phyloP scores from a whole-genome alignment of 2,113 vertebrate species.

The Myrmophylax atrothorax region DNA sequence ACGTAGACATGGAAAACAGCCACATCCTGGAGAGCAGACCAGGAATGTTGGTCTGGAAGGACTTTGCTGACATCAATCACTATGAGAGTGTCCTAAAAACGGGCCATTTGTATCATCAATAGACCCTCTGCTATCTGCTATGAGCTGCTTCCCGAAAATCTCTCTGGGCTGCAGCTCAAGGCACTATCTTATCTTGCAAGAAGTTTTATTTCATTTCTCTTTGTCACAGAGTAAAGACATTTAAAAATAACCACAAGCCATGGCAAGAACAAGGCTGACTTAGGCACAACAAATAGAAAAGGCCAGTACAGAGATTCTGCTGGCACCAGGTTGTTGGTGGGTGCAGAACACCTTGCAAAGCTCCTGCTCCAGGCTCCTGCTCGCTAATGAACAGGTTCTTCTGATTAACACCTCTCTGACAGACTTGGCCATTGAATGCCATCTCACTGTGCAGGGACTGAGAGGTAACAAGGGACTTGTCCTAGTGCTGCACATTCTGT shows the following conservation, averaged over 20 bases:
- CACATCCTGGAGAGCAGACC: neutral
- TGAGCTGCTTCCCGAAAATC: neutral
- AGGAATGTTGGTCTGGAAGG: neutral
- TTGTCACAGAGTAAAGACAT: neutral
- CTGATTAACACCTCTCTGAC: neutral
- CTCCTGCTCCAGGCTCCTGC: neutral
- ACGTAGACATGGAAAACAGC: neutral
- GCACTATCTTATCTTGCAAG: neutral
- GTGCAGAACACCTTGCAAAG: neutral
- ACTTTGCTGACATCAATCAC: neutral
- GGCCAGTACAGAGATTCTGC: neutral
- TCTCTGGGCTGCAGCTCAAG: neutral
- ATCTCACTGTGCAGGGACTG: neutral
- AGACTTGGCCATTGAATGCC: neutral
- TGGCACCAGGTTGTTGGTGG: neutral
- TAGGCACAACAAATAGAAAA: neutral
- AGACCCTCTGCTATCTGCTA: neutral
- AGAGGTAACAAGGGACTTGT: neutral
- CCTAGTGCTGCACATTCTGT: neutral
- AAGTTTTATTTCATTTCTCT: neutral
- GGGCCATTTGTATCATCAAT: neutral
- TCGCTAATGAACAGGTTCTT: neutral
- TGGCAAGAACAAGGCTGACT: neutral
- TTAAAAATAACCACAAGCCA: neutral
- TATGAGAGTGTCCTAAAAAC: rapidly evolving